These are phyloP conservation scores for Agrochola litura DNA, from an alignment of 2,888 invertebrate genomes.

Conservation along the genomic window DNA sequence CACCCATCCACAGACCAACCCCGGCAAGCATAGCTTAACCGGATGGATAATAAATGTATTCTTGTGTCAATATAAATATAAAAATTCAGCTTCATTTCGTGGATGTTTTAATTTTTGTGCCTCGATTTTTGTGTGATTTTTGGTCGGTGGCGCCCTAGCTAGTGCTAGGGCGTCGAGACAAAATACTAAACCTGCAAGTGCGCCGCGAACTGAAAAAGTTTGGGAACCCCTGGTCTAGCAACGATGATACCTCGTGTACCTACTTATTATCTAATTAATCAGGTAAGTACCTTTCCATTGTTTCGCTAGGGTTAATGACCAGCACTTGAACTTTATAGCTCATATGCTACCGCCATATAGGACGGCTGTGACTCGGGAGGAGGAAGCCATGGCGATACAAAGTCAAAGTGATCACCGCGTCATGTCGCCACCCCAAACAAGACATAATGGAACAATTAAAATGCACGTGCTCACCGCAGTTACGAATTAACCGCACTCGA, in stretches of 20 bases:
- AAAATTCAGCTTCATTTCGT: no score
- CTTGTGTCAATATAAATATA: no score
- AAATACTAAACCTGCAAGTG: no score
- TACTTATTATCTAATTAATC: conserved; percentile 10
- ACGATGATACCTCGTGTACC: conserved; percentile 1
- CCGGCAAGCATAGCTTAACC: no score
- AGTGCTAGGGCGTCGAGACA: no score
- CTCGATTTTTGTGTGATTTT: no score
- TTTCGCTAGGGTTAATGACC: conserved; percentile 56
- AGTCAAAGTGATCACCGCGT: conserved; percentile 46
- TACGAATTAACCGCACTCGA: conserved; percentile 65
- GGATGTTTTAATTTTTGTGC: no score
- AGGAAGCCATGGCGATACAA: conserved; percentile 55
- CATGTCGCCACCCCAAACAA: conserved; percentile 64
- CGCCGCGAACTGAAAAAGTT: no score
- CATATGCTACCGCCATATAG: conserved; percentile 31
- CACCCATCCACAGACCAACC: no score
- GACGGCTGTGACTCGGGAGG: conserved; percentile 13
- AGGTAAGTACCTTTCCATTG: conserved; percentile 27
- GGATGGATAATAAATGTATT: no score
- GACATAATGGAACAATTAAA: conserved; percentile 81
- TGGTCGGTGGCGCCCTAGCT: no score
- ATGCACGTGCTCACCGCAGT: conserved; percentile 70
- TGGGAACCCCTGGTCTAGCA: background rate
- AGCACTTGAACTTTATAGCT: conserved; percentile 52